Percentiles rank a stretch among this genome's conserved stretches.
phyloP scores from a whole-genome alignment of 2,797 vertebrate genomes.

The Rhinoraja longicauda region DNA sequence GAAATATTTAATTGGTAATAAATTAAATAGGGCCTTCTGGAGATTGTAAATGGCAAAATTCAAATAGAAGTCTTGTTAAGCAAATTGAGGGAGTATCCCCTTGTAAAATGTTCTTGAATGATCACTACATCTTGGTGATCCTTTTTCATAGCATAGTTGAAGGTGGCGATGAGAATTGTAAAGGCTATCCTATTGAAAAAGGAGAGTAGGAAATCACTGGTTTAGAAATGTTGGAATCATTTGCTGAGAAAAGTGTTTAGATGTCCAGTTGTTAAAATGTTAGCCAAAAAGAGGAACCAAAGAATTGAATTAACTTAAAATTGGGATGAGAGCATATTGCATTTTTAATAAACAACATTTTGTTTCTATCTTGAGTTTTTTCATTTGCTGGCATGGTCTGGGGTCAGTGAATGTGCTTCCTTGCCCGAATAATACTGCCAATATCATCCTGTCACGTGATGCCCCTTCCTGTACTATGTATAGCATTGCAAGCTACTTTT shows the following conservation, averaged over 20 bases:
- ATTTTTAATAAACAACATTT: background rate
- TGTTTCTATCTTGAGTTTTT: background rate
- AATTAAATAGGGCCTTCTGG: background rate
- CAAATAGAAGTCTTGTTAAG: background rate
- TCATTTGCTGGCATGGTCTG: background rate
- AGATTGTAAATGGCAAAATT: background rate
- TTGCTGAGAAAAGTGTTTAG: background rate
- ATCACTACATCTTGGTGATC: background rate
- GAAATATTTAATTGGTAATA: background rate
- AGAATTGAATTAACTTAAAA: background rate
- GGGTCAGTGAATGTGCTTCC: constrained; percentile 14
- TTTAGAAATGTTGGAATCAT: background rate
- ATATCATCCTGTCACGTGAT: background rate
- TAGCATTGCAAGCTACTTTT: background rate
- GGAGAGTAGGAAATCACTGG: background rate
- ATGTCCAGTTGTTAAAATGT: background rate
- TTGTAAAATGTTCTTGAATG: background rate
- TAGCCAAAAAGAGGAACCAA: background rate
- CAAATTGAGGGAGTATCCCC: background rate
- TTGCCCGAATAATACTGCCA: background rate
- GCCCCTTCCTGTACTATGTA: background rate
- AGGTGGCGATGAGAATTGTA: too few species aligned
- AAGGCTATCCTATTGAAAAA: too few species aligned
- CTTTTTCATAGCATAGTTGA: background rate
- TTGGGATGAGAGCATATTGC: background rate